A percentile compares a stretch with the other conserved stretches of the same genome.
Evolutionary conservation across 2,113 vertebrate species (phyloP).

Genomic region (Dasyornis broadbenti): DNA sequence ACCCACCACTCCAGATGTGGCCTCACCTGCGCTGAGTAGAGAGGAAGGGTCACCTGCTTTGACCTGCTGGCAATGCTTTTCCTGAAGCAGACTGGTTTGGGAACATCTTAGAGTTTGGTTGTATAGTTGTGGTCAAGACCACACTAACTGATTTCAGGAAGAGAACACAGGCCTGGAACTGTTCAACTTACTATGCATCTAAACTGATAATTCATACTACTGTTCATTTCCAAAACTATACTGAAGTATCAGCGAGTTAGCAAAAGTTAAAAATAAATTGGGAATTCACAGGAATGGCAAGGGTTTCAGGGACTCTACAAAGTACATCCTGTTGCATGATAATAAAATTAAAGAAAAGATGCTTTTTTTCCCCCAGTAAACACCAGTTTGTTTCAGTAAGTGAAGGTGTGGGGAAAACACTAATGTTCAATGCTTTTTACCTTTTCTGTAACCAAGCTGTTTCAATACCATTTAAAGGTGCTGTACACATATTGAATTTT

Average conservation of each 20-base stretch:
- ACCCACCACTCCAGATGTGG: neutral
- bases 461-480: slow-evolving; percentile 20
- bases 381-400: neutral
- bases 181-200: neutral
- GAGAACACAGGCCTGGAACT: neutral
- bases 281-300: neutral
- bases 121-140: neutral
- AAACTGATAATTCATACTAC: neutral
- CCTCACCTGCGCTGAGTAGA: neutral
- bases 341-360: neutral
- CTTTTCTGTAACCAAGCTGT: neutral
- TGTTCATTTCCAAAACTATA: neutral
- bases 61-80: neutral
- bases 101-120: neutral
- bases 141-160: neutral
- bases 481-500: neutral
- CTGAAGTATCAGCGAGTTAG: neutral
- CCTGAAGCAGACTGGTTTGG: neutral
- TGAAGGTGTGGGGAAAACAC: neutral
- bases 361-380: neutral
- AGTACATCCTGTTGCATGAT: neutral
- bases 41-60: neutral
- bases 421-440: neutral
- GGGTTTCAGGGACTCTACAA: neutral
- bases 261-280: neutral